These are phyloP conservation scores for Hemibagrus guttatus DNA, from an alignment of 2,797 vertebrate genomes.

Conservation along the genomic window DNA sequence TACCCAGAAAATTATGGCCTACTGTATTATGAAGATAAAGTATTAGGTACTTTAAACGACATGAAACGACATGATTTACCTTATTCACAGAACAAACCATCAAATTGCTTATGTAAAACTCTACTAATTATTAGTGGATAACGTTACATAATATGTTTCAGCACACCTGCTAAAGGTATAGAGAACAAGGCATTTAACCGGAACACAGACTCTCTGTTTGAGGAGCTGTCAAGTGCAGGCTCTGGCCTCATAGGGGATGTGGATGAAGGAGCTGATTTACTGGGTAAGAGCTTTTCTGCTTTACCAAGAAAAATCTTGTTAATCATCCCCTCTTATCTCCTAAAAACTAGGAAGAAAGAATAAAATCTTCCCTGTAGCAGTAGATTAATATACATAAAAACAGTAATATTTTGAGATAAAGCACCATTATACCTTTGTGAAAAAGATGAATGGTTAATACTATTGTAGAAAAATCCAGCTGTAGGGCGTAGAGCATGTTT, in stretches of 20 bases:
- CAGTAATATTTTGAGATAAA: background rate
- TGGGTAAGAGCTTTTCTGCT: constrained; percentile 79
- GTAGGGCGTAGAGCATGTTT: background rate
- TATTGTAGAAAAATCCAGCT: background rate
- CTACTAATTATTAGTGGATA: background rate
- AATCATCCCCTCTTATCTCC: background rate
- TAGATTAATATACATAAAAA: background rate
- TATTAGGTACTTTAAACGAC: background rate
- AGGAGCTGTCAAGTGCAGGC: constrained; percentile 94
- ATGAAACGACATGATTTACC: background rate
- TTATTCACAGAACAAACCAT: background rate
- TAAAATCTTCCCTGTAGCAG: background rate
- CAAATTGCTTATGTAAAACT: background rate
- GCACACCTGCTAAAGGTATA: constrained; percentile 95
- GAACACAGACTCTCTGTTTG: constrained; percentile 96
- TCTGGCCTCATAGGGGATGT: constrained; percentile 95
- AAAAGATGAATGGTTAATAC: background rate
- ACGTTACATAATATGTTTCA: constrained; percentile 59
- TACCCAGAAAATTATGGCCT: background rate
- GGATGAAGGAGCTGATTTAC: constrained; percentile 95
- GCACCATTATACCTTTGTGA: background rate
- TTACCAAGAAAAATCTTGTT: background rate
- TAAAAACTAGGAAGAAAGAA: background rate
- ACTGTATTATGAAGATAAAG: background rate
- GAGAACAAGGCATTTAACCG: constrained; percentile 97